phyloP scores from a whole-genome alignment of 1,140 invertebrate species.

The Sycophila sp. region DNA sequence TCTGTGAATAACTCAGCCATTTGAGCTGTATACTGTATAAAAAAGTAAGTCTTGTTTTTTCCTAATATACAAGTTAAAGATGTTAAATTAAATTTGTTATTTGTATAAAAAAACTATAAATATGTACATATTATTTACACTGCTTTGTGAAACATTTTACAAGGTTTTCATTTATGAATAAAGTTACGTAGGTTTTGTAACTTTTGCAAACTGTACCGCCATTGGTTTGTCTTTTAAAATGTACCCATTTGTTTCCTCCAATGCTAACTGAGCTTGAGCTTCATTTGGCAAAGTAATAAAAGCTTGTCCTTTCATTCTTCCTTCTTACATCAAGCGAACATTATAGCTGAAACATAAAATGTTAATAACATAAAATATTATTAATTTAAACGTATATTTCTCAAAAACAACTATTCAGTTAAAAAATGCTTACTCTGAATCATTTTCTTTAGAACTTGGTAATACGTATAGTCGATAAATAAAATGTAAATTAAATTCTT shows the following conservation, averaged over 20 bases:
- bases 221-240: constrained; percentile 89
- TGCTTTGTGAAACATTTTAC: too few relatives aligned
- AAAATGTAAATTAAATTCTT: constrained; percentile 78
- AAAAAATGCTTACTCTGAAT: constrained; percentile 63
- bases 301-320: constrained; percentile 95
- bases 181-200: constrained; percentile 46
- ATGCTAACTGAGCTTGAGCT: constrained; percentile 77
- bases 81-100: too few relatives aligned
- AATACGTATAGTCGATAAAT: constrained; percentile 80
- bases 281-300: constrained; percentile 86
- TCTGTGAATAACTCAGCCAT: too few relatives aligned
- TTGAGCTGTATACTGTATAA: too few relatives aligned
- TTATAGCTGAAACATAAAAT: constrained; percentile 70
- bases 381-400: not conserved
- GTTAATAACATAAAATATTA: constrained; percentile 22
- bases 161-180: too few relatives aligned
- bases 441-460: constrained; percentile 64
- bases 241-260: constrained; percentile 90
- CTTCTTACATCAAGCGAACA: constrained; percentile 92
- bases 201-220: constrained; percentile 89
- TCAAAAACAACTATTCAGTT: constrained; percentile 17
- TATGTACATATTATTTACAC: too few relatives aligned
- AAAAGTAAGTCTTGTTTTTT: too few relatives aligned
- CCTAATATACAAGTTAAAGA: too few relatives aligned
- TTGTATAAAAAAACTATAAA: too few relatives aligned